Evolutionary conservation across 1,140 invertebrate genomes (phyloP).

Genomic region (Tetramorium alpestre): DNA sequence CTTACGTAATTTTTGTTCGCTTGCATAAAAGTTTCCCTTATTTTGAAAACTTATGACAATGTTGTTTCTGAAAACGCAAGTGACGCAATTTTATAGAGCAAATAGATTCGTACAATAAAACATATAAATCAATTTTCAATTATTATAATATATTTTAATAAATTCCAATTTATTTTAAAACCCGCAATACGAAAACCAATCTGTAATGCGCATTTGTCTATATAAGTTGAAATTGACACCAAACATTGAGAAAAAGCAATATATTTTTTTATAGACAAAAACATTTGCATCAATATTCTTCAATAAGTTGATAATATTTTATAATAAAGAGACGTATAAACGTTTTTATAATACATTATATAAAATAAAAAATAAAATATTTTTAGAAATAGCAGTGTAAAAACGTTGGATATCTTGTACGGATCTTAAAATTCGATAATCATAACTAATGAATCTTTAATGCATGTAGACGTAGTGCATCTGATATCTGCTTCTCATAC

Average conservation of each 20-base stretch:
- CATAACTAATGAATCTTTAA: not conserved
- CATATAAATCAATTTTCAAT: not conserved
- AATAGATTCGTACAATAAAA: not conserved
- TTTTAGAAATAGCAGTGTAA: not conserved
- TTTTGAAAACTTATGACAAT: not conserved
- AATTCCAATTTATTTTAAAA: too few relatives aligned
- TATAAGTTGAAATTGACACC: too few relatives aligned
- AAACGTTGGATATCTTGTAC: not conserved
- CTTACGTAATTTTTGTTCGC: not conserved
- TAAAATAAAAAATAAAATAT: not conserved
- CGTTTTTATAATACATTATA: not conserved
- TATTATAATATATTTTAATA: too few relatives aligned
- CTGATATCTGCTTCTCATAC: too few relatives aligned
- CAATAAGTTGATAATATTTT: too few relatives aligned
- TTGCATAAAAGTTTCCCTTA: not conserved
- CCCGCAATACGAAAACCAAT: too few relatives aligned
- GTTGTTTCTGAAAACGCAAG: not conserved
- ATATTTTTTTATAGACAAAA: too few relatives aligned
- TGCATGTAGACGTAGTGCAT: not conserved
- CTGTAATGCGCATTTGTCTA: too few relatives aligned
- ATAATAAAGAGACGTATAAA: too few relatives aligned
- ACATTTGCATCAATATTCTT: too few relatives aligned
- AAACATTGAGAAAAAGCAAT: too few relatives aligned
- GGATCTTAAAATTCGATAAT: not conserved
- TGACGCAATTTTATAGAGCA: not conserved